Conservation (phyloP, 1,140 invertebrate species). For the Rhagoletis pomonella region DNA sequence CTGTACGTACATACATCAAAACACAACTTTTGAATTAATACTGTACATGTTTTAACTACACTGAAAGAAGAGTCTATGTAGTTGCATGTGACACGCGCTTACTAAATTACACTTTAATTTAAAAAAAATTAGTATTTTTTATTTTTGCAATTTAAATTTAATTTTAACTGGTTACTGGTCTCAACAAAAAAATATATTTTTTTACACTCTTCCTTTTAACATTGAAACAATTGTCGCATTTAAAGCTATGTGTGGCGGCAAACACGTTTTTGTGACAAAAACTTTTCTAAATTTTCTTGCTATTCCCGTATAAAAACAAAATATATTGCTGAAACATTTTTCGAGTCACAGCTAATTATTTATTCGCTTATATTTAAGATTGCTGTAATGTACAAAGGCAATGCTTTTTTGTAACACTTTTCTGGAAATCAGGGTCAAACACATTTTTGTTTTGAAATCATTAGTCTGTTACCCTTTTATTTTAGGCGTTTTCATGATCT, state of each 20-base stretch:
- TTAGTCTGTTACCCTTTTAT: slow-evolving; percentile 39
- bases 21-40: too few species aligned
- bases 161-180: background rate
- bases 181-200: background rate
- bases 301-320: background rate
- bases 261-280: background rate
- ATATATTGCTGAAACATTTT: too few species aligned
- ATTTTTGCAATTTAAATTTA: background rate
- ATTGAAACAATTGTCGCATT: background rate
- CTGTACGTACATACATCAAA: too few species aligned
- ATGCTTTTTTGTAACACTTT: background rate
- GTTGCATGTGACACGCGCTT: background rate
- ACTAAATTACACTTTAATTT: slow-evolving; percentile 18
- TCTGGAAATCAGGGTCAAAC: background rate
- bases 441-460: background rate
- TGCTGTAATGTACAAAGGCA: slow-evolving; percentile 9
- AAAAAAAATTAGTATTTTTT: background rate
- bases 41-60: too few species aligned
- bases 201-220: background rate
- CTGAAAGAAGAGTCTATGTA: too few species aligned
- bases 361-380: background rate
- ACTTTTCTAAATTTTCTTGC: background rate
- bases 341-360: background rate
- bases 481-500: background rate
- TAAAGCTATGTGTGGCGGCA: too few species aligned